Evolutionary conservation across 2,113 vertebrate species (phyloP).

Genomic region (Sprattus sprattus): DNA sequence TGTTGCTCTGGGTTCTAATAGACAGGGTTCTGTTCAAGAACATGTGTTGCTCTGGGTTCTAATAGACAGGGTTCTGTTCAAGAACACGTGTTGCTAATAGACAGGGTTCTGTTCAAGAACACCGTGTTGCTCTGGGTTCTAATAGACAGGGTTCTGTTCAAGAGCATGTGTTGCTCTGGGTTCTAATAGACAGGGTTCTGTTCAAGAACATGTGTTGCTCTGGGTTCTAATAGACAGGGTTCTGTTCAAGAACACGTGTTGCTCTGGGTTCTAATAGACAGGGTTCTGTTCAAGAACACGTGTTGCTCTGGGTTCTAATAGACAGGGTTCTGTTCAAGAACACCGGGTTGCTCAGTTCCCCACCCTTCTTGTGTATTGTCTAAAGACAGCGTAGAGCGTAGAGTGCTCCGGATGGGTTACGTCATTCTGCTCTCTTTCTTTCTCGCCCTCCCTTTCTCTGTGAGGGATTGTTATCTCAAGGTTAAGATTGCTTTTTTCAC

Average conservation of each 20-base stretch:
- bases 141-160: neutral
- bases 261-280: too few relatives aligned
- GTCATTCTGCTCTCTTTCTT: neutral
- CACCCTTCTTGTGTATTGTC: neutral
- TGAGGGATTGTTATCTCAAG: constrained; percentile 8
- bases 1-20: too few relatives aligned
- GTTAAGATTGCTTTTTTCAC: neutral
- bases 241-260: neutral
- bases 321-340: neutral
- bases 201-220: too few relatives aligned
- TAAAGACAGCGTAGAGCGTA: neutral
- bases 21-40: too few relatives aligned
- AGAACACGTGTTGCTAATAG: neutral
- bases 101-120: too few relatives aligned
- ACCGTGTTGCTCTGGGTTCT: too few relatives aligned
- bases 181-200: too few relatives aligned
- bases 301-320: too few relatives aligned
- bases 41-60: too few relatives aligned
- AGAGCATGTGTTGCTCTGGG: neutral
- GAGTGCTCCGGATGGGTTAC: neutral
- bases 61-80: neutral
- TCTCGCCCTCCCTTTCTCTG: constrained; percentile 15
- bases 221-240: too few relatives aligned
- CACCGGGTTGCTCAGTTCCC: too few relatives aligned
- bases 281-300: too few relatives aligned